Base-by-base conservation (phyloP, 2,888 invertebrate genomes). In the Muscina levida region DNA sequence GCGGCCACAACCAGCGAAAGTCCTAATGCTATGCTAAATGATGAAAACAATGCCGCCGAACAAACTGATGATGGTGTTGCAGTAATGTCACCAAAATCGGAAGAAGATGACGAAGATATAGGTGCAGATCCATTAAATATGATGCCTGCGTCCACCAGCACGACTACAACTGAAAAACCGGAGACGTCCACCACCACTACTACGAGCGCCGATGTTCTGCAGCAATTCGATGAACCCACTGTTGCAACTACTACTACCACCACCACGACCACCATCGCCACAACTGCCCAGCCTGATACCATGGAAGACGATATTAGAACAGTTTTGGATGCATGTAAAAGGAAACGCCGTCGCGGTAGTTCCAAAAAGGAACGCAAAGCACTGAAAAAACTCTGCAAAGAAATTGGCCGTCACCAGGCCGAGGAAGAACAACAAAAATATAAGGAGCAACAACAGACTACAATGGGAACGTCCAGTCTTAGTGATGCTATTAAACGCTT, bases 341-440 rank as follows among this genome's bases (percentile, higher is more conserved):
- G 48, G 19, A 67, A 48, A 37, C 44, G 13, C 8, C 31, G 66
- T 31, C 13, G 66, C 2, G 15, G 42, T 13, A 13, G 46, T 6
- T 46, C 67, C 31, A 67, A 66, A n/a, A 66, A 66, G 2, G 15
- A 15, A 2, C 57, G 57, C 19, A 62, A 62, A 19, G 2, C 37
- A 19, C 31, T 48, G 48, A 67, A 67, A 22, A 48, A 67, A 37
- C 48, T 67, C 17, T 67, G 48, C 67, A 51, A 67, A 19, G 67
- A 67, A 51, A 1, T 67, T 17, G 48, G 1, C 2, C 37, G 48
- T 11, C 31, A 26, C 5, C 0, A 31, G 10, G 48, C 26, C 3
- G 48, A 67, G 13, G 15, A 51, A 37, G 17, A 67, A 13, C 15
- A 48, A 3, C 51, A 67, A 37, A 48, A 48, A n/a, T 67, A n/a